Evolutionary conservation across 2,888 invertebrate genomes (phyloP).

Genomic region (Platycheirus albimanus): DNA sequence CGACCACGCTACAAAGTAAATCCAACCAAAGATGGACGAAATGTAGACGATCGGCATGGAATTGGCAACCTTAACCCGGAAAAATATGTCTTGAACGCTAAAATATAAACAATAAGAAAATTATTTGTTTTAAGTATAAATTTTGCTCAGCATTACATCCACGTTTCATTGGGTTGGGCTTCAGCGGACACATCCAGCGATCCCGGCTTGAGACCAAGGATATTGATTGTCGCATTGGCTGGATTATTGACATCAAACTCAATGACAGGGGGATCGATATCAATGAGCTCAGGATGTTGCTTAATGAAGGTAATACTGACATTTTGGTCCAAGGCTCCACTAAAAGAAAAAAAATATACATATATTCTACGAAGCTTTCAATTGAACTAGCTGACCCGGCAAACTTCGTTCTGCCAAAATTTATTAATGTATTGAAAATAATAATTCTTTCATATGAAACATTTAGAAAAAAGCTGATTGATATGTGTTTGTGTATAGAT

Average conservation of each 20-base stretch:
- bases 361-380: no score
- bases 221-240: conserved; percentile 83
- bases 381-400: no score
- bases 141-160: conserved; percentile 76
- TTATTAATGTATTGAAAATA: no score
- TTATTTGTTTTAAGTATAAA: not conserved
- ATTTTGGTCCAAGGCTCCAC: conserved; percentile 77
- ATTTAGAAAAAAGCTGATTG: no score
- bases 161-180: conserved; percentile 84
- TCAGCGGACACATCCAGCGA: conserved; percentile 87
- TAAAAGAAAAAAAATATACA: no score
- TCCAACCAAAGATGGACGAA: conserved; percentile 96
- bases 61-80: conserved; percentile 90
- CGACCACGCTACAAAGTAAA: conserved; percentile 99
- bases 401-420: no score
- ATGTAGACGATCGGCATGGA: conserved; percentile 87
- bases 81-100: conserved; percentile 88
- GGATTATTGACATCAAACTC: conserved; percentile 79
- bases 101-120: no score
- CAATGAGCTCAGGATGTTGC: conserved; percentile 87
- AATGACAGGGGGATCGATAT: conserved; percentile 84
- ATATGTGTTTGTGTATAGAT: no score
- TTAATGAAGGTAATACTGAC: conserved; percentile 84
- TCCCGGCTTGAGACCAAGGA: conserved; percentile 87
- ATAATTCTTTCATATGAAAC: no score